Evolutionary conservation across 2,113 vertebrate genomes (phyloP).

Genomic region (Tringa solitaria): DNA sequence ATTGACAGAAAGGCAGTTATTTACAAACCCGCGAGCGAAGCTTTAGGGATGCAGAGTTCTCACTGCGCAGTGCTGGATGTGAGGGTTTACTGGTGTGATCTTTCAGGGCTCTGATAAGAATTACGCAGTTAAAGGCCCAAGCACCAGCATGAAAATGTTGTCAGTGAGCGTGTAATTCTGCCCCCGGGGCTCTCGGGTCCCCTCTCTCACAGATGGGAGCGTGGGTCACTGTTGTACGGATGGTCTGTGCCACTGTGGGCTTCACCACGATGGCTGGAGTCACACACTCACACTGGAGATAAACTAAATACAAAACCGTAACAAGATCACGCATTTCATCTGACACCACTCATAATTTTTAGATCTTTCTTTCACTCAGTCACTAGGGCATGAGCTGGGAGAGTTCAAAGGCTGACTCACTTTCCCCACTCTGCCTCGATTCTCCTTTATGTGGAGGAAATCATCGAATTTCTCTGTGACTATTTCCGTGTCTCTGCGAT

Average conservation of each 20-base stretch:
- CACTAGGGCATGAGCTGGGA: accelerated
- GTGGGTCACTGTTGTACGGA: not conserved
- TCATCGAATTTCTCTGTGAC: accelerated
- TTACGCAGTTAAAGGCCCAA: not conserved
- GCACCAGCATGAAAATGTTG: not conserved
- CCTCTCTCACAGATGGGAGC: not conserved
- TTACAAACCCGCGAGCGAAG: not conserved
- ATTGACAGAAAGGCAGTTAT: not conserved
- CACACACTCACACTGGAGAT: not conserved
- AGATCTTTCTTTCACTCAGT: not conserved
- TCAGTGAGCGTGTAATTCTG: not conserved
- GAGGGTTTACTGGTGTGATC: not conserved
- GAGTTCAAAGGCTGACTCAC: not conserved
- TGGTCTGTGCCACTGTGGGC: not conserved
- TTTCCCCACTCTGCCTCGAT: not conserved
- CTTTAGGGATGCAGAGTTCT: not conserved
- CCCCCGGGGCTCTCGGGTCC: not conserved
- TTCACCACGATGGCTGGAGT: accelerated
- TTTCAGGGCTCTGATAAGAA: not conserved
- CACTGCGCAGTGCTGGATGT: not conserved
- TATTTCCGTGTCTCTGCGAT: not conserved
- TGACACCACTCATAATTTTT: not conserved
- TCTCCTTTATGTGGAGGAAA: not conserved
- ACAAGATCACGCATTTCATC: not conserved
- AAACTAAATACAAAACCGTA: not conserved